Conservation (phyloP, 2,888 invertebrate species). For the Nomada flava region DNA sequence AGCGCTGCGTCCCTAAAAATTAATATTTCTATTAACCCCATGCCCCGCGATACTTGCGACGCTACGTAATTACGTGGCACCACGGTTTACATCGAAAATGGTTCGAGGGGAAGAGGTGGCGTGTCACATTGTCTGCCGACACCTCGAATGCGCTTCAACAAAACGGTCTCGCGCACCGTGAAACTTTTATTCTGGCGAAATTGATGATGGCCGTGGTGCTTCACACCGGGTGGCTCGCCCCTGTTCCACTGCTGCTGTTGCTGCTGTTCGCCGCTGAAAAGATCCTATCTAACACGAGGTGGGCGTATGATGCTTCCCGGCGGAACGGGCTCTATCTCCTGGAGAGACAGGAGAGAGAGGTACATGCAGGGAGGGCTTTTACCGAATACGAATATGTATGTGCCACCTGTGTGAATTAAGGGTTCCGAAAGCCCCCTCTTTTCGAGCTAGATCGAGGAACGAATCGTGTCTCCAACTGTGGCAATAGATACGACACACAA, state of each 20-base stretch:
- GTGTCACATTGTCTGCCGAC: slow-evolving; percentile 58
- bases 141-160: slow-evolving; percentile 53
- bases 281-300: slow-evolving; percentile 68
- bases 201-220: slow-evolving; percentile 60
- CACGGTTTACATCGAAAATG: slow-evolving; percentile 15
- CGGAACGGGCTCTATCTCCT: slow-evolving; percentile 43
- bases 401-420: slow-evolving; percentile 67
- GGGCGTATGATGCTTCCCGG: slow-evolving; percentile 63
- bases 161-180: slow-evolving; percentile 54
- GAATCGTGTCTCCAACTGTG: slow-evolving; percentile 18
- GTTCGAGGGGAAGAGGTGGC: slow-evolving; percentile 23
- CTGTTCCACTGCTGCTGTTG: slow-evolving; percentile 47
- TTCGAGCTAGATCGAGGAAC: slow-evolving; percentile 41
- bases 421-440: slow-evolving; percentile 9
- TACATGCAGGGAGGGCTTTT: slow-evolving; percentile 42
- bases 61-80: slow-evolving; percentile 1
- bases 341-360: slow-evolving; percentile 2
- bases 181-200: slow-evolving; percentile 66
- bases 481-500: slow-evolving; percentile 27
- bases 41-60: not conserved
- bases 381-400: slow-evolving; percentile 59
- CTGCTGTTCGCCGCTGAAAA: slow-evolving; percentile 52
- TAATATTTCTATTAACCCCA: not conserved
- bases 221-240: slow-evolving; percentile 65
- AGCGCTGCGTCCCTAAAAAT: not conserved